Base-by-base conservation (phyloP, 2,113 vertebrate genomes). In the Paralichthys olivaceus region DNA sequence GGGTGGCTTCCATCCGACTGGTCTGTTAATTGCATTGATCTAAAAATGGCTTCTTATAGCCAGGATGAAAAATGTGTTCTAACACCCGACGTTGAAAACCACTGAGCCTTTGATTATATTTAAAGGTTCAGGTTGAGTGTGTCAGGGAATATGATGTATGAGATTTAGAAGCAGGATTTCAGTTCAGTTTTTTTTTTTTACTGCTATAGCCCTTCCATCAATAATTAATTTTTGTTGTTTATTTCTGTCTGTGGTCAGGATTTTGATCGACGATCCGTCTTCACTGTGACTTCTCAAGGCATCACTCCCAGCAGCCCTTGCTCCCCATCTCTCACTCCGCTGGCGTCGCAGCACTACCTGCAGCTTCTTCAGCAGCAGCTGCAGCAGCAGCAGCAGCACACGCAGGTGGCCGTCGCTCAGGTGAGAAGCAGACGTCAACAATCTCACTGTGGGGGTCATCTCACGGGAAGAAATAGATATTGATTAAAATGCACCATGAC, bases 381-480 rank as follows among this genome's bases (percentile, higher is more conserved):
- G 1, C 93, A 94, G 62, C 95, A 96, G 91, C 97, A 97, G 54
- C 95, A 96, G 91, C 94, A 96, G 77, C 96, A 97, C 93, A 96
- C 96, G 0, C 96, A 96, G 87, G 96, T 96, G 90, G 96, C 95
- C 0, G 95, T 95, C 5, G 96, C 97, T 19, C 97, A 97, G 96
- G 97, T 97, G 81, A 68, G 40, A 57, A 47, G 12, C 26, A 1
- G 19, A 17, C 15, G 1, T 45, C 32, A 9, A 7, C 32, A 7
- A 32, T 2, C 32, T 8, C 32, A n/a, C n/a, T n/a, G n/a, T 9
- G 32, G 2, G 7, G 40, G 40, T 43, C 14, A 11, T 43, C 12
- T 14, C 4, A 43, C 12, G 12, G 11, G 13, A 9, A 43, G 40
- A 43, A 13, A 1, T 34, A 34, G 32, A 29, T 45, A 45, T 45